Evolutionary conservation across 2,888 invertebrate species (phyloP).

Genomic region (Abscondita cerata): DNA sequence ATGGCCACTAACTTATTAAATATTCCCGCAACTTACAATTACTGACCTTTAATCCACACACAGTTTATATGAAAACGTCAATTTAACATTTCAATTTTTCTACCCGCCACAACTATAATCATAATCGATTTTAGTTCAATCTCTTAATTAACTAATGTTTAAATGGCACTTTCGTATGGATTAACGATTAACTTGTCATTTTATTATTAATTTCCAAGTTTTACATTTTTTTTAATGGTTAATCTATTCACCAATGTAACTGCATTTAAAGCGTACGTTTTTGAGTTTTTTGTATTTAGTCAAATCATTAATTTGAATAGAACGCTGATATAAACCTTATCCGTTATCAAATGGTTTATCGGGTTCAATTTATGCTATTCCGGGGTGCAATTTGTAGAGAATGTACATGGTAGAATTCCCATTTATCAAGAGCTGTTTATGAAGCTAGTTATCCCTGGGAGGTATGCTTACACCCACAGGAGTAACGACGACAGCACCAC

Average conservation of each 20-base stretch:
- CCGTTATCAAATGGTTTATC: slow-evolving; percentile 50
- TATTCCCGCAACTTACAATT: slow-evolving; percentile 27
- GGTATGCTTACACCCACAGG: slow-evolving; percentile 45
- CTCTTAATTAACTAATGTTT: slow-evolving; percentile 21
- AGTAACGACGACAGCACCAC: slow-evolving; percentile 30
- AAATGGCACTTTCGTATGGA: slow-evolving; percentile 11
- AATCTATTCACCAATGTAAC: too few relatives aligned
- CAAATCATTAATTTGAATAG: slow-evolving; percentile 8
- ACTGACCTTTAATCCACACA: slow-evolving; percentile 20
- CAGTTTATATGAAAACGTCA: slow-evolving; percentile 11
- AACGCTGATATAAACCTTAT: slow-evolving; percentile 31
- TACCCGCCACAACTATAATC: slow-evolving; percentile 3
- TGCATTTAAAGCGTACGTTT: too few relatives aligned
- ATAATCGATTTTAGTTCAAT: slow-evolving; percentile 26
- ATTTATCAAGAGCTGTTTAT: slow-evolving; percentile 58
- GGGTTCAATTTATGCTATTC: slow-evolving; percentile 58
- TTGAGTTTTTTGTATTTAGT: neutral
- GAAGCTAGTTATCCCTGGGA: slow-evolving; percentile 56
- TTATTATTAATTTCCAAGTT: neutral
- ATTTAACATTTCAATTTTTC: slow-evolving; percentile 12
- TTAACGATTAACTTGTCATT: slow-evolving; percentile 5
- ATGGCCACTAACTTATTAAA: slow-evolving; percentile 26
- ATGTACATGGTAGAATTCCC: slow-evolving; percentile 59
- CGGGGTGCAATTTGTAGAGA: slow-evolving; percentile 59
- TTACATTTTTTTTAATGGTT: neutral